Evolutionary conservation across 92 coral and sea anemone genomes (phyloP), one percentile per base, ranked within the genome.

Genomic region (Phymanthus crucifer): DNA sequence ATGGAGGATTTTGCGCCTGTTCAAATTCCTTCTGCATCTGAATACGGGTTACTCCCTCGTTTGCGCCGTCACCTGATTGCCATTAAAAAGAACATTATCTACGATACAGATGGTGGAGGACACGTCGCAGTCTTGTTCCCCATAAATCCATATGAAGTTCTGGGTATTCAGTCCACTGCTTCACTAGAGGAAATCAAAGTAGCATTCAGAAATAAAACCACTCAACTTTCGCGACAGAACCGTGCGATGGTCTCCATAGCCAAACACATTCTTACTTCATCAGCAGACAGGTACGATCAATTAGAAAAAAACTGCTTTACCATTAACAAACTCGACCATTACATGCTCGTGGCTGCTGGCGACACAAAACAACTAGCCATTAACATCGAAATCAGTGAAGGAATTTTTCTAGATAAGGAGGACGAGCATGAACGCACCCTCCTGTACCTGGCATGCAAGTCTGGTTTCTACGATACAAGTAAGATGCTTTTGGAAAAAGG

Each of bases 401-500:
- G 19, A 11, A 18, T 35, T 24, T 35, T 52, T 37, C 77, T 85
- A n/a, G 32, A 75, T 33, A 66, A 37, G 23, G 54, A 17, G 32
- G 89, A 89, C 54, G 89, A 89, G 50, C 85, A 85, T 79, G 69
- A 61, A 2, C 85, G 86, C 19, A 77, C 84, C 0, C 72, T 85
- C 52, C 29, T 89, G 80, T 89, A 89, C 69, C 57, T 85, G 0
- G 86, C 93, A 45, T 58, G 87, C 66, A 86, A 83, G 76, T 85
- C 93, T 24, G 93, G 90, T 40, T 89, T 85, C 64, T 85, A 81
- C 43, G 93, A 89, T 67, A 82, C 66, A 46, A 72, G 72, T 32
- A 70, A 85, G 46, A 32, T 79, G 48, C 87, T 89, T 32, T 79
- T 89, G 32, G 29, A 64, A 61, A 78, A 72, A 43, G 93, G 85